Evolutionary conservation across 1,140 invertebrate species (phyloP).

Genomic region (Drosophila ambigua): DNA sequence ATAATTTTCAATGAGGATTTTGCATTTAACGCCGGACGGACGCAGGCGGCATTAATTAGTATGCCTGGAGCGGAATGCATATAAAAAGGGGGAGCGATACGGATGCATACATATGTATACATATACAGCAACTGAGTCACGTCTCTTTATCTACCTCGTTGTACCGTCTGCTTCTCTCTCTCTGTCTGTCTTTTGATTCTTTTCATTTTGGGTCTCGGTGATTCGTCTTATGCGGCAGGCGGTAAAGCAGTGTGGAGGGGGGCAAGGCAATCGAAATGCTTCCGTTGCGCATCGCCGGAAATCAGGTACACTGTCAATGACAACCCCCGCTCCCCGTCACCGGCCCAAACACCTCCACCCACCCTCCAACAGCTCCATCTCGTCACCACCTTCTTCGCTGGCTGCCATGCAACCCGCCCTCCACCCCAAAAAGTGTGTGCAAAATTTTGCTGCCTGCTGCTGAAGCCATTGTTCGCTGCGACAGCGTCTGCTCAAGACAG

Average conservation of each 20-base stretch:
- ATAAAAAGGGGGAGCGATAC: background rate
- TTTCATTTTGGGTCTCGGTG: no score
- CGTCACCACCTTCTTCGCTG: constrained; percentile 23
- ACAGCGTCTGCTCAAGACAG: constrained; percentile 38
- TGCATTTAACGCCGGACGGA: constrained; percentile 22
- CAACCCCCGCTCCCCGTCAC: no score
- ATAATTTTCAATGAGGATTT: constrained; percentile 78
- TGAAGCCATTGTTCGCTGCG: constrained; percentile 40
- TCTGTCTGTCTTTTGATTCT: constrained; percentile 34
- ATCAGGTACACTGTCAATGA: constrained; percentile 67
- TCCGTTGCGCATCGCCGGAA: constrained; percentile 70
- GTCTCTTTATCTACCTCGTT: constrained; percentile 35
- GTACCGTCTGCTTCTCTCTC: constrained; percentile 21
- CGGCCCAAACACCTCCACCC: constrained; percentile 18
- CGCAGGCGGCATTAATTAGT: constrained; percentile 44
- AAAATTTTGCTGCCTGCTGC: constrained; percentile 27
- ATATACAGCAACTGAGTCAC: constrained; percentile 28
- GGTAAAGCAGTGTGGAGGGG: no score
- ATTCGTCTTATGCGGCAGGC: constrained; percentile 39
- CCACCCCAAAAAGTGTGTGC: constrained; percentile 15
- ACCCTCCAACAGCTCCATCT: background rate
- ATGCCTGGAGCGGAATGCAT: constrained; percentile 50
- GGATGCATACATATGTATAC: no score
- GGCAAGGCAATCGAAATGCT: constrained; percentile 70
- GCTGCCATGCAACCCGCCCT: constrained; percentile 13